Conservation (phyloP, 2,797 vertebrate species). For the Trachurus trachurus region DNA sequence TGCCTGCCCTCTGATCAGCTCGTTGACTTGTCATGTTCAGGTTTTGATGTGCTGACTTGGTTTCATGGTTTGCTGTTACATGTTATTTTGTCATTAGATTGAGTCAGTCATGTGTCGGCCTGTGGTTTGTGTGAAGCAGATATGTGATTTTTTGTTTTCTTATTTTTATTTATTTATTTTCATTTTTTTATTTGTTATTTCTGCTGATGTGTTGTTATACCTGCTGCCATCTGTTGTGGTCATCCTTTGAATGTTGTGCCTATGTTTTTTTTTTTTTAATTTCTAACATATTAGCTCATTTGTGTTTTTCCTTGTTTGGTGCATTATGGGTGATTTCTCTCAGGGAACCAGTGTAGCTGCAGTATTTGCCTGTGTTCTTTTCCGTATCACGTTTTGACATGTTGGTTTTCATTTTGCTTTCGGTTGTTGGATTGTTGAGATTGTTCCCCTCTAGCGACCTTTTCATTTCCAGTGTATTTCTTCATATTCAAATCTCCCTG, state of each 20-base stretch:
- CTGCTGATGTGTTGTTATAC: neutral
- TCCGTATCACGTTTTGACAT: neutral
- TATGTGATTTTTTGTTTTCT: constrained; percentile 1
- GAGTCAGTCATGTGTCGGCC: neutral
- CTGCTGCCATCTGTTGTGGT: constrained; percentile 5
- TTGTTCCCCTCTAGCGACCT: neutral
- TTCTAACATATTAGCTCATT: neutral
- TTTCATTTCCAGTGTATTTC: neutral
- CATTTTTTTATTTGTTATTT: no score
- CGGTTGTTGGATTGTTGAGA: constrained; percentile 14
- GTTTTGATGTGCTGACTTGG: neutral
- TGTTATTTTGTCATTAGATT: neutral
- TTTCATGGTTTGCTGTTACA: neutral
- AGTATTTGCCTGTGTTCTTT: constrained; percentile 4
- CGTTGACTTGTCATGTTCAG: constrained; percentile 11
- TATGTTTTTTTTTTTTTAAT: neutral
- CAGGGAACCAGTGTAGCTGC: neutral
- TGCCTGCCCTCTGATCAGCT: constrained; percentile 16
- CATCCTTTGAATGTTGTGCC: constrained; percentile 1
- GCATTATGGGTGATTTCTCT: neutral
- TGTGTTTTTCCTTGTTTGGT: constrained; percentile 15
- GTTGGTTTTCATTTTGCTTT: constrained; percentile 22
- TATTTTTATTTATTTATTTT: no score
- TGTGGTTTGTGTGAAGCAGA: constrained; percentile 21
- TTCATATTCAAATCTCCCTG: neutral